Evolutionary conservation across 2,113 vertebrate species (phyloP), one percentile per base, ranked within the genome.

Genomic region (Semicossyphus pulcher): DNA sequence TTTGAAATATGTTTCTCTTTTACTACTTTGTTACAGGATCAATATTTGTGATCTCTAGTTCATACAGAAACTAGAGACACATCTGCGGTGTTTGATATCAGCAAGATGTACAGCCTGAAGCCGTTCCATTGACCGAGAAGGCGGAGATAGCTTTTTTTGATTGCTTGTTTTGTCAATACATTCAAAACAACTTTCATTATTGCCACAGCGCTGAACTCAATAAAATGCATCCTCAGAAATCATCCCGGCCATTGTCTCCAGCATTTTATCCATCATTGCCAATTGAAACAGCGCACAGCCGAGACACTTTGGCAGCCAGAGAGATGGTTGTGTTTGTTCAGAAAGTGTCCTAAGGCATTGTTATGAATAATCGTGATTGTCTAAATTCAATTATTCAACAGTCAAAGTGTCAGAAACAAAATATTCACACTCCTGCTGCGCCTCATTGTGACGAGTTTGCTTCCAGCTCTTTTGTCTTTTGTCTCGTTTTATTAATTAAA

Each of bases 331-430:
- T 72, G 39, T 75, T 84, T 80, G 73, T 62, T 75, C 23, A 62
- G 60, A 41, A 62, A 64, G 42, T 51, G 28, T 77, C 67, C 67
- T 16, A 1, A 68, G 54, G 74, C 69, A 4, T 23, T 36, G 37
- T 62, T 56, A 53, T 62, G 60, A 88, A 75, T 76, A 76, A 80
- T 81, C 53, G 65, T 7, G 23, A 67, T 72, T 80, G 52, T 41
- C 23, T 41, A 5, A 64, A 68, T 80, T 76, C 15, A 82, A 56
- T 85, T 74, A 66, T 79, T 80, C 3, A 80, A 44, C 72, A 57
- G 32, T 45, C 23, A 39, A 15, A 37, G 37, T 75, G 59, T 69
- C 54, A 51, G 32, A 63, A 67, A 67, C 15, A 31, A 54, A 51
- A 71, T 11, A 12, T 70, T 69, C 29, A 23, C 57, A 41, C 48